phyloP scores from a whole-genome alignment of 2,797 vertebrate species.

The Pseudochaenichthys georgianus region DNA sequence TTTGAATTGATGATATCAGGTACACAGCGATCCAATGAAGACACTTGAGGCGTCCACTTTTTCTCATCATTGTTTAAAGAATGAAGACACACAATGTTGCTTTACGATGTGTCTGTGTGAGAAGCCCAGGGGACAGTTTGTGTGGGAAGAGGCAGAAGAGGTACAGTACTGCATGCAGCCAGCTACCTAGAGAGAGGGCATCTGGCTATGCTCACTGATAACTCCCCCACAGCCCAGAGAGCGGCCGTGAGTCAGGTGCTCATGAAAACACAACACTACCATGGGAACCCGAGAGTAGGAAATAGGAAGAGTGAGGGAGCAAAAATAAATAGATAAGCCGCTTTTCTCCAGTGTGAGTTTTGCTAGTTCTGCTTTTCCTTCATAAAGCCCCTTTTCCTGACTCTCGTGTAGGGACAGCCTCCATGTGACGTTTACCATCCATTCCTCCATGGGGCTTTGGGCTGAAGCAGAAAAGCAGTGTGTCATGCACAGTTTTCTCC shows the following conservation, averaged over 20 bases:
- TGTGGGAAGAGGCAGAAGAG: slow-evolving; percentile 69
- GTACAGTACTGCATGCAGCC: slow-evolving; percentile 58
- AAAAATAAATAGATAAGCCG: slow-evolving; percentile 48
- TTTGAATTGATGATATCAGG: slow-evolving; percentile 21
- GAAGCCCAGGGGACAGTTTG: slow-evolving; percentile 55
- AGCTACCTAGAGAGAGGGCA: slow-evolving; percentile 80
- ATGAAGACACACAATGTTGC: slow-evolving; percentile 28
- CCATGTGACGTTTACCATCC: slow-evolving; percentile 33
- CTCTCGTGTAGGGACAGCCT: slow-evolving; percentile 23
- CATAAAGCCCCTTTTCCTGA: slow-evolving; percentile 38
- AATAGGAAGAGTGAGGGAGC: slow-evolving; percentile 46
- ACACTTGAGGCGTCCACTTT: slow-evolving; percentile 20
- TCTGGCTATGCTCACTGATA: slow-evolving; percentile 70
- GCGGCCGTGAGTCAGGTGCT: slow-evolving; percentile 76
- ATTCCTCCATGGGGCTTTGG: slow-evolving; percentile 22
- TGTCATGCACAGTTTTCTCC: slow-evolving; percentile 26
- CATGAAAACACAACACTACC: slow-evolving; percentile 66
- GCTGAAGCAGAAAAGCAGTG: slow-evolving; percentile 1
- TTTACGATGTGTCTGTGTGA: slow-evolving; percentile 35
- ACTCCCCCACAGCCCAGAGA: slow-evolving; percentile 77
- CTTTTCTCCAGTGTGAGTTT: slow-evolving; percentile 63
- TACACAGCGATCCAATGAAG: slow-evolving; percentile 9
- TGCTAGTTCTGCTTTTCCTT: slow-evolving; percentile 51
- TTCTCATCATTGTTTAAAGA: slow-evolving; percentile 16
- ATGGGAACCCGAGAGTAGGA: slow-evolving; percentile 58